Percentiles rank a stretch among this genome's conserved stretches.
phyloP scores from a whole-genome alignment of 2,113 vertebrate genomes.

The Etheostoma spectabile region DNA sequence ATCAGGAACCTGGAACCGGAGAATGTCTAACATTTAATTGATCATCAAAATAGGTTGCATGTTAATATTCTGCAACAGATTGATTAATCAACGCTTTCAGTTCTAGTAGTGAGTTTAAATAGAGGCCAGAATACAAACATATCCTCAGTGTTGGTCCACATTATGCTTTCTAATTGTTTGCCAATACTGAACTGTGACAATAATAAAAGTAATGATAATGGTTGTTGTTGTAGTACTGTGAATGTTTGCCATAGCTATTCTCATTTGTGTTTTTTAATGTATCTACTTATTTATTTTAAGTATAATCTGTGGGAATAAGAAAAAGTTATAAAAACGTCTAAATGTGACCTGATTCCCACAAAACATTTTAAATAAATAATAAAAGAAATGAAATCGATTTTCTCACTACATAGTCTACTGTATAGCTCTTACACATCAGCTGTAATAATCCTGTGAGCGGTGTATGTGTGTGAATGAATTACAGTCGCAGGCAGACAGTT shows the following conservation, averaged over 20 bases:
- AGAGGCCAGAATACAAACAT: not conserved
- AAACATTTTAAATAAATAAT: not conserved
- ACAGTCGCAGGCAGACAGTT: conserved; percentile 30
- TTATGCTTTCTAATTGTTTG: not conserved
- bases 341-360: conserved; percentile 3
- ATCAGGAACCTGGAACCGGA: not conserved
- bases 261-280: conserved; percentile 9
- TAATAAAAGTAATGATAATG: not conserved
- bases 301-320: not conserved
- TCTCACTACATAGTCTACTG: not conserved
- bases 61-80: not conserved
- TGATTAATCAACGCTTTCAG: not conserved
- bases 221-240: not conserved
- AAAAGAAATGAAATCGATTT: not conserved
- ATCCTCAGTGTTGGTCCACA: not conserved
- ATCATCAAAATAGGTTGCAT: not conserved
- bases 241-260: not conserved
- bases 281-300: not conserved
- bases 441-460: conserved; percentile 59
- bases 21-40: not conserved
- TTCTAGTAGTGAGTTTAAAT: not conserved
- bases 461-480: conserved; percentile 66
- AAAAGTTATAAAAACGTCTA: not conserved
- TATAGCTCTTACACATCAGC: conserved; percentile 11
- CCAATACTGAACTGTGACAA: not conserved